A percentile compares a stretch with the other conserved stretches of the same genome.
Evolutionary conservation across 1,140 invertebrate species (phyloP).

Genomic region (Hyles euphorbiae): DNA sequence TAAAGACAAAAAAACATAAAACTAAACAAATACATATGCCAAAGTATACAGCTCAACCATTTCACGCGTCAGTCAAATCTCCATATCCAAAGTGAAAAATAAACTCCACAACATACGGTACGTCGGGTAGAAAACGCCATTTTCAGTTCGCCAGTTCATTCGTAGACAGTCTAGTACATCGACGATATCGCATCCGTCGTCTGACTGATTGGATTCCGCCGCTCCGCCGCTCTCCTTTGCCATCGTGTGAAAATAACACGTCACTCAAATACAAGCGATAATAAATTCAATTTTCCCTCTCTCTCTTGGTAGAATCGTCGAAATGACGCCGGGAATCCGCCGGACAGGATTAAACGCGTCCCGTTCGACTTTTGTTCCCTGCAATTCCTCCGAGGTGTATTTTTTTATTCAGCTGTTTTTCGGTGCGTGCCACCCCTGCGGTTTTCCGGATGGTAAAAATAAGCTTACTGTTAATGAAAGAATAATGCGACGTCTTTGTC

Average conservation of each 20-base stretch:
- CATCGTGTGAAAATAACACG: constrained; percentile 69
- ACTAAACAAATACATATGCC: no score
- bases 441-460: constrained; percentile 16
- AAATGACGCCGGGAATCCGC: constrained; percentile 37
- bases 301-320: constrained; percentile 30
- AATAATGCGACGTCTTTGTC: constrained; percentile 15
- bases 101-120: constrained; percentile 6
- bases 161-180: constrained; percentile 29
- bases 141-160: constrained; percentile 32
- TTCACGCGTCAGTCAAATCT: constrained; percentile 8
- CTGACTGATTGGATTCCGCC: constrained; percentile 65
- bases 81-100: constrained; percentile 3
- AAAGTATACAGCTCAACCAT: background rate
- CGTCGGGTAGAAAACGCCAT: constrained; percentile 36
- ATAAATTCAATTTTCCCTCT: constrained; percentile 72
- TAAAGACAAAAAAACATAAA: no score
- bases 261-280: constrained; percentile 70
- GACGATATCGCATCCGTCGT: constrained; percentile 37
- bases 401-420: constrained; percentile 39
- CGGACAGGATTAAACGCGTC: constrained; percentile 66
- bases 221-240: constrained; percentile 38
- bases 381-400: constrained; percentile 42
- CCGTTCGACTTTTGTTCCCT: constrained; percentile 65
- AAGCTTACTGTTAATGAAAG: constrained; percentile 24
- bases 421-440: constrained; percentile 10